phyloP scores from a whole-genome alignment of 2,888 invertebrate genomes.

The Sicus ferrugineus region DNA sequence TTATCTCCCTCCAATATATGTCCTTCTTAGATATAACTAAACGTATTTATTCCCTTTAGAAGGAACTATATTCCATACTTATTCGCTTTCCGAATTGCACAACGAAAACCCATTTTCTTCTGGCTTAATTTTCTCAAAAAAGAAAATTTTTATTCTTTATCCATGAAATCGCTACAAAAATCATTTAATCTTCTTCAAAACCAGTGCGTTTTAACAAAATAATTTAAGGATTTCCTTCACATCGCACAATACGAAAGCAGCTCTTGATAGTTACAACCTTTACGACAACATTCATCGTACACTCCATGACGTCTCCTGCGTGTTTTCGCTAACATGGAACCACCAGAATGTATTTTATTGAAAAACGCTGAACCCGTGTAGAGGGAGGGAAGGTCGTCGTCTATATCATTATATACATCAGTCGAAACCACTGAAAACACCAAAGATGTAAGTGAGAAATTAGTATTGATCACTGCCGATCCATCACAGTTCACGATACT shows the following conservation, averaged over 20 bases:
- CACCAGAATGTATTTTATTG: conserved; percentile 34
- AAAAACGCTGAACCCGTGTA: conserved; percentile 43
- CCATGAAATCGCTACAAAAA: no score
- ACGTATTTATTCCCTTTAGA: no score
- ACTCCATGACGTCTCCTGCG: conserved; percentile 50
- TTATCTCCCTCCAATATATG: no score
- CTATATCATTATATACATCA: conserved; percentile 38
- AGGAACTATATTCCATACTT: no score
- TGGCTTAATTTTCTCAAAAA: no score
- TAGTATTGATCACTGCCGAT: neutral
- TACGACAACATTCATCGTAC: conserved; percentile 53
- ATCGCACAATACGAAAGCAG: conserved; percentile 47
- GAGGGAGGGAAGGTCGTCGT: conserved; percentile 23
- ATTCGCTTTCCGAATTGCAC: no score
- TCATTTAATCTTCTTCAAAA: no score
- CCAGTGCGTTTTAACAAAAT: no score
- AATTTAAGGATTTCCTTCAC: conserved; percentile 23
- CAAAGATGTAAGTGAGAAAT: neutral
- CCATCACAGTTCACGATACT: conserved; percentile 10
- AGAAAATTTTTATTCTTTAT: no score
- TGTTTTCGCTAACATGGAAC: conserved; percentile 44
- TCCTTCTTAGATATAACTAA: no score
- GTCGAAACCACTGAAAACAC: conserved; percentile 10
- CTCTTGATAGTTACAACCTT: conserved; percentile 46
- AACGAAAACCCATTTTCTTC: no score